Conservation (phyloP, 2,888 invertebrate species). For the Aplocera efformata region DNA sequence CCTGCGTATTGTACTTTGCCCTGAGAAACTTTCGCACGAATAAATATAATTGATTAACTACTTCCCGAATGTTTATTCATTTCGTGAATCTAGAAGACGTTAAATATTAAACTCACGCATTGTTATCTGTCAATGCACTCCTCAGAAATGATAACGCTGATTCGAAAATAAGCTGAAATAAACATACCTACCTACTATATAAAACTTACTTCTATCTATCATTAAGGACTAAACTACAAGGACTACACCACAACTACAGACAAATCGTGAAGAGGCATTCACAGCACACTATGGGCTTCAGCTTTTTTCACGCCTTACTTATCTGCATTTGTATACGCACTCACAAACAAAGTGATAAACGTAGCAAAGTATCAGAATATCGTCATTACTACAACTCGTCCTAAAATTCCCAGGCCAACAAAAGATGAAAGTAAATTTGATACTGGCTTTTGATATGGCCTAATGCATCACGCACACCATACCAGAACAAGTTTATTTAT, state of each 20-base stretch:
- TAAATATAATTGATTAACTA: neutral
- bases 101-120: constrained; percentile 24
- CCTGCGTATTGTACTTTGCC: neutral
- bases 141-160: constrained; percentile 24
- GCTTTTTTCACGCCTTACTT: too few species aligned
- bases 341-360: too few species aligned
- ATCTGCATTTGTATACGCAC: too few species aligned
- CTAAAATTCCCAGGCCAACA: constrained; percentile 9
- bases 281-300: too few species aligned
- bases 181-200: too few species aligned
- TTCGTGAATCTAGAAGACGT: constrained; percentile 13
- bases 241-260: too few species aligned
- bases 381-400: neutral
- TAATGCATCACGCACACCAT: constrained; percentile 44
- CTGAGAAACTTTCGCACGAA: constrained; percentile 2
- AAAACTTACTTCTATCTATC: too few species aligned
- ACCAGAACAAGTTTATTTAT: constrained; percentile 64
- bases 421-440: constrained; percentile 33
- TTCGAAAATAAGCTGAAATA: constrained; percentile 10
- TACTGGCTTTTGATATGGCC: constrained; percentile 31
- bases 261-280: too few species aligned
- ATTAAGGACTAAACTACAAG: too few species aligned
- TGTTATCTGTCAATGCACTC: constrained; percentile 68
- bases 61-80: too few species aligned
- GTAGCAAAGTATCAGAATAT: too few species aligned